Evolutionary conservation across 2,888 invertebrate species (phyloP).

Genomic region (Sericinus montela): DNA sequence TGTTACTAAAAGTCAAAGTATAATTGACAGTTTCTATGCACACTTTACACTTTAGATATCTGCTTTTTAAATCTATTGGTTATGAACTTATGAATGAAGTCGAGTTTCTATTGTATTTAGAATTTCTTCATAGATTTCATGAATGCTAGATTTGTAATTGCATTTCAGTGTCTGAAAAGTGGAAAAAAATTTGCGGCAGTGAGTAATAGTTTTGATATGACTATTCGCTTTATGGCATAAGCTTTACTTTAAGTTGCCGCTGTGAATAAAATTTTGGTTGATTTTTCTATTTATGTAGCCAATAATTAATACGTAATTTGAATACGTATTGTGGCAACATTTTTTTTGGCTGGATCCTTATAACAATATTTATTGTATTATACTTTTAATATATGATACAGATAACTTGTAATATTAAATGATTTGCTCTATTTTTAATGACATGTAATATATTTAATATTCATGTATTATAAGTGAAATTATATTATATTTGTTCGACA

Average conservation of each 20-base stretch:
- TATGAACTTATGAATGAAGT: constrained; percentile 24
- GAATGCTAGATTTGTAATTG: constrained; percentile 72
- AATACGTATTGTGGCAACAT: no score
- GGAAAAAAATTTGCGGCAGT: constrained; percentile 77
- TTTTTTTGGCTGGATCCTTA: no score
- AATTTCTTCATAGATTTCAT: constrained; percentile 40
- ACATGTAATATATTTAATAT: no score
- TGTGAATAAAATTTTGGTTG: background rate
- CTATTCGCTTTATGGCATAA: constrained; percentile 36
- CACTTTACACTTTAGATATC: constrained; percentile 13
- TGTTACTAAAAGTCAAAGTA: background rate
- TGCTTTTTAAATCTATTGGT: constrained; percentile 21
- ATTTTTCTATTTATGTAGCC: background rate
- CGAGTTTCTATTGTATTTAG: constrained; percentile 29
- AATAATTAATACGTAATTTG: no score
- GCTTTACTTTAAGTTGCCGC: constrained; percentile 24
- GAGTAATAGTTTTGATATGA: constrained; percentile 57
- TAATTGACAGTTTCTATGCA: constrained; percentile 4
- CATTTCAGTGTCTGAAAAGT: constrained; percentile 76
- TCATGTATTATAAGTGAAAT: no score
- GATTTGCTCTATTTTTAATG: no score
- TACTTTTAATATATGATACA: no score
- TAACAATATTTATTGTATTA: no score
- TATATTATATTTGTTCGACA: no score
- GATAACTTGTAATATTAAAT: no score